Base-by-base conservation (phyloP, 2,797 vertebrate species). In the Lindbergichthys nudifrons region DNA sequence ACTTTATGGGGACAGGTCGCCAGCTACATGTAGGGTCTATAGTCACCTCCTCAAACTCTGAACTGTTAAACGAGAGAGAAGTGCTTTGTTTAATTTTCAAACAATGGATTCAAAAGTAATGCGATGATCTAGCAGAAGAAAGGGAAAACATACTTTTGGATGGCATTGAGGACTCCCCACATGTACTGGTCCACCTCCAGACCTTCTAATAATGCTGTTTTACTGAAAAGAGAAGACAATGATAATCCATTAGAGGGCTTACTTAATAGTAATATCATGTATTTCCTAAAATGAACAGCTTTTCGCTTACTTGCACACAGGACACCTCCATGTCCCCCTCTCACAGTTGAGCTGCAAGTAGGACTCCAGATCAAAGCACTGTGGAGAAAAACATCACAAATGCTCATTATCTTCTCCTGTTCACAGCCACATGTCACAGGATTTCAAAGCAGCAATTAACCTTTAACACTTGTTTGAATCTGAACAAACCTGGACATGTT, bases 161-260 rank as follows among this genome's bases (percentile, higher is more conserved):
- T 99, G 88, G 97, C 97, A 2, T 99, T 99, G 84, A 99, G 95
- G 93, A 99, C 98, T 82, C 98, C 98, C 98, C 98, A 99, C 98
- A 99, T 99, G 87, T 97, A 99, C 94, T 99, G 98, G 88, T 99
- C 98, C 86, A 99, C 98, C 81, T 99, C 98, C 84, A 99, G 95
- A 75, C 98, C 98, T 89, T 99, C 98, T 86, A 99, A 91, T 86
- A 99, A 95, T 77, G 98, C 98, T 0, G 97, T 99, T 98, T 99
- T 99, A 98, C 98, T 99, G 86, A 8, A 71, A 26, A 15, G 10
- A 54, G 7, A 23, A 36, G 56, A 60, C 64, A 32, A 70, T 26
- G 10, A 21, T 10, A 16, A 59, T 53, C 4, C 2, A 26, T 64
- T 46, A 51, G 6, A 73, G 0, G 23, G 4, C 3, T 48, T 73